These are phyloP conservation scores for Galaxias olidus DNA, from an alignment of 2,797 vertebrate genomes.

Conservation along the genomic window DNA sequence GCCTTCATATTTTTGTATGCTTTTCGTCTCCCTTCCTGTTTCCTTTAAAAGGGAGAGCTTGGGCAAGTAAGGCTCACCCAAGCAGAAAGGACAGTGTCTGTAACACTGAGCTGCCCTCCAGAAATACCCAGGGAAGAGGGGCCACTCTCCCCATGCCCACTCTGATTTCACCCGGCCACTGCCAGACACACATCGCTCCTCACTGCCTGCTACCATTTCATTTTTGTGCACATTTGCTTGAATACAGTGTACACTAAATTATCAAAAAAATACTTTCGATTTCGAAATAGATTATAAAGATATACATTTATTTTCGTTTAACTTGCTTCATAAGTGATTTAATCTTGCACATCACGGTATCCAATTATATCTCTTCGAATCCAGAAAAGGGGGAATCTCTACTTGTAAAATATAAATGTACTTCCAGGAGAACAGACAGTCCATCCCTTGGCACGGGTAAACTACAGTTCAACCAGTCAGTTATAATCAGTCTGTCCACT, in stretches of 20 bases:
- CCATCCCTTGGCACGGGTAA: background rate
- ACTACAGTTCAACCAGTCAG: background rate
- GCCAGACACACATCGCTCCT: no score
- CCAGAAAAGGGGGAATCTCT: no score
- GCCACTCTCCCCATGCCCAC: constrained; percentile 20
- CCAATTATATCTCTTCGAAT: no score
- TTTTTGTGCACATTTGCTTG: no score
- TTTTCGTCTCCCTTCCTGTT: constrained; percentile 33
- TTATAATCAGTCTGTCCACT: background rate
- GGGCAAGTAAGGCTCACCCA: constrained; percentile 50
- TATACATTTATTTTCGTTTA: no score
- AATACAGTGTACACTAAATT: no score
- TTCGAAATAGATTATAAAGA: no score
- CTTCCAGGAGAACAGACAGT: background rate
- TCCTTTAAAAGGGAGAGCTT: constrained; percentile 54
- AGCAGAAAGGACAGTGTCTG: constrained; percentile 63
- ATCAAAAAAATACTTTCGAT: no score
- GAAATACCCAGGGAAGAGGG: constrained; percentile 42
- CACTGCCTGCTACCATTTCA: no score
- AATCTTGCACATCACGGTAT: no score
- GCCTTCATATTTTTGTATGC: constrained; percentile 46
- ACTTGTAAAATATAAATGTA: no score
- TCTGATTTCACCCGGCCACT: background rate
- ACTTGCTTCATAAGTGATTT: no score
- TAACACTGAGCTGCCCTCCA: constrained; percentile 52